These are phyloP conservation scores for Crenuchus spilurus DNA, from an alignment of 2,797 vertebrate genomes.

Conservation along the genomic window DNA sequence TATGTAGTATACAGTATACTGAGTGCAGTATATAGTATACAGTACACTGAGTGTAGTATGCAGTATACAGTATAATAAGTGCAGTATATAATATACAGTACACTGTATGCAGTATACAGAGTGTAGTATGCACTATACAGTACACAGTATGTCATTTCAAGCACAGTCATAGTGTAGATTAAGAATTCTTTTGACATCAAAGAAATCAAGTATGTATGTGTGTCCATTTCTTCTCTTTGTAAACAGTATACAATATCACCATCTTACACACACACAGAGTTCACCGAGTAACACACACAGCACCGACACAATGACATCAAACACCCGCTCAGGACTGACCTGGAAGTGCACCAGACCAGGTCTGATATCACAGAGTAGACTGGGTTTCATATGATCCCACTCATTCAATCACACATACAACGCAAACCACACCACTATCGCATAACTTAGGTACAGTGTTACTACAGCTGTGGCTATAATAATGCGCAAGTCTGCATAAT, in stretches of 20 bases:
- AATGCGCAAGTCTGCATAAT: background rate
- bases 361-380: slow-evolving; percentile 53
- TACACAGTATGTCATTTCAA: too few species aligned
- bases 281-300: slow-evolving; percentile 54
- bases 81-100: too few species aligned
- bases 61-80: too few species aligned
- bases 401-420: slow-evolving; percentile 34
- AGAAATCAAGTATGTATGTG: slow-evolving; percentile 32
- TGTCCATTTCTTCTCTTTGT: slow-evolving; percentile 32
- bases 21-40: too few species aligned
- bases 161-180: too few species aligned
- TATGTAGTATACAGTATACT: too few species aligned
- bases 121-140: too few species aligned
- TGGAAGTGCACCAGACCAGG: slow-evolving; percentile 56
- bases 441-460: background rate
- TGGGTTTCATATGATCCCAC: slow-evolving; percentile 40
- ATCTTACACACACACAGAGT: slow-evolving; percentile 32
- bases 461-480: background rate
- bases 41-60: too few species aligned
- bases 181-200: too few species aligned
- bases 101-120: too few species aligned
- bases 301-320: slow-evolving; percentile 54
- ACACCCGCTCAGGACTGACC: slow-evolving; percentile 52
- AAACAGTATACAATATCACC: slow-evolving; percentile 42
- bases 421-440: slow-evolving; percentile 46